These are phyloP conservation scores for Alca torda DNA, from an alignment of 2,797 vertebrate species.

Conservation along the genomic window DNA sequence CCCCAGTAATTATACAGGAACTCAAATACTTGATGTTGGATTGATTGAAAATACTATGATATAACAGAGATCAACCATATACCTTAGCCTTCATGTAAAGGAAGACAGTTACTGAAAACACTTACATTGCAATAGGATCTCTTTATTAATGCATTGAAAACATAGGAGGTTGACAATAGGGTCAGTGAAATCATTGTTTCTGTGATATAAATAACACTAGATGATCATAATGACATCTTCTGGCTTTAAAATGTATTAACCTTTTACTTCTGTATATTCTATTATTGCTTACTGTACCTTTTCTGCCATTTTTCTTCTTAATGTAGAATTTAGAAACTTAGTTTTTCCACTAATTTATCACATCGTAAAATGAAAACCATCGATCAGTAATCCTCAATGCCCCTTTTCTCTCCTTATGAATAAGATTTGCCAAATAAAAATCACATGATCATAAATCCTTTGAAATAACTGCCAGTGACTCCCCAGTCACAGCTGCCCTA, in stretches of 20 bases:
- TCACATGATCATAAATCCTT: not conserved
- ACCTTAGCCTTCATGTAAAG: not conserved
- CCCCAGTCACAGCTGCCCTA: not conserved
- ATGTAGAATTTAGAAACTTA: not conserved
- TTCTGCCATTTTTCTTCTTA: not conserved
- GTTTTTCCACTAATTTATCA: not conserved
- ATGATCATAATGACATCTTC: not conserved
- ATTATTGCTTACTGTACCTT: not conserved
- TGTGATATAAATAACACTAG: not conserved
- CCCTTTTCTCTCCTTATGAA: not conserved
- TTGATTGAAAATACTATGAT: not conserved
- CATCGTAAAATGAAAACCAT: not conserved
- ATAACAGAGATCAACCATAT: not conserved
- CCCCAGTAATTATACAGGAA: not conserved
- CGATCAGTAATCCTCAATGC: not conserved
- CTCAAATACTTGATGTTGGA: not conserved
- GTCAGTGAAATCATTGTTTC: not conserved
- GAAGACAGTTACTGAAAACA: not conserved
- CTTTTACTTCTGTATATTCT: not conserved
- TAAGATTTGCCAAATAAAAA: not conserved
- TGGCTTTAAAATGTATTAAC: not conserved
- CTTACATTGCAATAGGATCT: not conserved
- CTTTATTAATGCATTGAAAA: not conserved
- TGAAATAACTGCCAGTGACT: not conserved
- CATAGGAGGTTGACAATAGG: accelerated